Base-by-base conservation (phyloP, 2,113 vertebrate genomes). In the Loxodonta africana region DNA sequence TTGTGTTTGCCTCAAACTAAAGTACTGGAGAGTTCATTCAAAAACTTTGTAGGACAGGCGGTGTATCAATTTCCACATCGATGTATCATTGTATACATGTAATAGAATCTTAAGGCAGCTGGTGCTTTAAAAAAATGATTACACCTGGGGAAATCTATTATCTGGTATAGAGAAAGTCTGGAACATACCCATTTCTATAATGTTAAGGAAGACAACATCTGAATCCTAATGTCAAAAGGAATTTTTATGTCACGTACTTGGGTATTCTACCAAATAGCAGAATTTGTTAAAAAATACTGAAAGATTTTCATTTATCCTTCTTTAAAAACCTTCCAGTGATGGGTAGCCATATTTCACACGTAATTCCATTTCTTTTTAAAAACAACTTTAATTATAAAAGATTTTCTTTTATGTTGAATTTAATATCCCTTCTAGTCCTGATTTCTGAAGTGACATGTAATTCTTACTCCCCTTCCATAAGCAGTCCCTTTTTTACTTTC, bases 111-210 rank as follows among this genome's bases (percentile, higher is more conserved):
- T 74, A 93, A 87, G 71, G 76, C 53, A 90, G 41, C 46, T 69
- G 41, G 69, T 90, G 48, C 53, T 95, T 90, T 93, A 51, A 95
- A 94, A 97, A 97, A 90, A 90, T 71, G 2, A 41, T 88, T 91
- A 81, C 71, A 78, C 53, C 51, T 37, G 67, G 20, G 73, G 73
- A 90, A 88, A 18, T 93, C 65, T 91, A 37, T 93, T 90, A 81
- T 88, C 8, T 82, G 5, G 11, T 67, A 67, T 20, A 78, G 37
- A 73, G 37, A 78, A 74, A 65, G 18, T 73, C 57, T 74, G 30
- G 21, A 96, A 69, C 23, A 69, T 76, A 74, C 65, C 28, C 63
- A 67, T 93, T 87, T 85, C 4, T 67, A 63, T 51, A 77, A 88
- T 60, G 10, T 57, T 71, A 87, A 95, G 83, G 9, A 82, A 3